Conservation (phyloP, 1,140 invertebrate genomes). For the Tigriopus japonicus region DNA sequence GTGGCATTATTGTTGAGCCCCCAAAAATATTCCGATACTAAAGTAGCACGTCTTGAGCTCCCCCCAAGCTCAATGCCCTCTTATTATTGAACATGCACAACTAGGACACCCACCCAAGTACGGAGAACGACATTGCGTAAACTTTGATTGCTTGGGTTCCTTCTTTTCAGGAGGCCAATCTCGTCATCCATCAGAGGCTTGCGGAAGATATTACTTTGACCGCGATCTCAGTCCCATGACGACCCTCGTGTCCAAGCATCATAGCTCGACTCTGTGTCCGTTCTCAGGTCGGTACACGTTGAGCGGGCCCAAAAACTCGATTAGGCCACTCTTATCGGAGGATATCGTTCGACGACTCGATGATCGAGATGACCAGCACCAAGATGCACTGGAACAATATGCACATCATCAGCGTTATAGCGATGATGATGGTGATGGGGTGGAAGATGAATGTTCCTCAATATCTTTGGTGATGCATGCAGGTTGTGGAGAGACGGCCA, state of each 20-base stretch:
- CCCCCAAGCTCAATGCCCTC: too few species aligned
- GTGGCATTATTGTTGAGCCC: too few species aligned
- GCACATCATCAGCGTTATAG: neutral
- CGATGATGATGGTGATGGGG: neutral
- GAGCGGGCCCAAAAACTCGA: neutral
- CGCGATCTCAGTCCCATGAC: neutral
- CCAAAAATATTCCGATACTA: too few species aligned
- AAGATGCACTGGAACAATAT: too few species aligned
- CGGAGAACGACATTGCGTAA: neutral
- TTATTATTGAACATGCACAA: too few species aligned
- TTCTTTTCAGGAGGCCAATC: neutral
- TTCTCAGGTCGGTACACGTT: conserved; percentile 10
- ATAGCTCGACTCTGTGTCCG: neutral
- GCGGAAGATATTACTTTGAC: conserved; percentile 6
- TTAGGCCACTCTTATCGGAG: neutral
- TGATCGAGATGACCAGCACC: too few species aligned
- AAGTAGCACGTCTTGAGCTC: too few species aligned
- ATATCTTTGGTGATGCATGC: conserved; percentile 2
- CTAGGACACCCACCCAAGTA: too few species aligned
- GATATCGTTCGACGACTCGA: too few species aligned
- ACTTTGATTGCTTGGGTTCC: neutral
- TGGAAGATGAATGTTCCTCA: neutral
- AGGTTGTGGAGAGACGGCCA: neutral
- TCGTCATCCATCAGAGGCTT: conserved; percentile 3
- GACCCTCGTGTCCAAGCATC: neutral